These are phyloP conservation scores for Alectoris magna DNA, from an alignment of 2,797 vertebrate genomes.

Conservation along the genomic window DNA sequence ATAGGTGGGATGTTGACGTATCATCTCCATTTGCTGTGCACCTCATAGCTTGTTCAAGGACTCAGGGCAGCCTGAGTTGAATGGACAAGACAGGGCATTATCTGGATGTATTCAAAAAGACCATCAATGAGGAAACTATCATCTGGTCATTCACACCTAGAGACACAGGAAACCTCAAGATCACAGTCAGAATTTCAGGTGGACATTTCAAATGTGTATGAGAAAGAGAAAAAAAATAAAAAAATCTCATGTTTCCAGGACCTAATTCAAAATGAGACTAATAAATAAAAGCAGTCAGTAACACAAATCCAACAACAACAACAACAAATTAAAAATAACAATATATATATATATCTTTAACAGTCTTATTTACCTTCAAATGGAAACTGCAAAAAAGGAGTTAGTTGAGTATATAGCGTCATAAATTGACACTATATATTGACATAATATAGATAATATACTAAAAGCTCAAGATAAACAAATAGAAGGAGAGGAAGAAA, in stretches of 20 bases:
- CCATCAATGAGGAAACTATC: not conserved
- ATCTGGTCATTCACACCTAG: not conserved
- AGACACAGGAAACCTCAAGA: not conserved
- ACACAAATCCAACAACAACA: not conserved
- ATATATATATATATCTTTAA: not conserved
- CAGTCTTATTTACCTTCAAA: not conserved
- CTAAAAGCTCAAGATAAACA: not conserved
- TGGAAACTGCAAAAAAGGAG: not conserved
- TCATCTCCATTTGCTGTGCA: not conserved
- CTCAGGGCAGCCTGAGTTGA: not conserved
- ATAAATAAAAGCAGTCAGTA: not conserved
- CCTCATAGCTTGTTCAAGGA: not conserved
- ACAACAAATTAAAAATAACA: not conserved
- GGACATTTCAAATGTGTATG: not conserved
- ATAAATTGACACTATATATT: not conserved
- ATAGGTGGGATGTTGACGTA: not conserved
- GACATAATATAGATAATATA: not conserved
- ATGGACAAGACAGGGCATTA: not conserved
- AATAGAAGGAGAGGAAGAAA: not conserved
- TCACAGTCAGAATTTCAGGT: not conserved
- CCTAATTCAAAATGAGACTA: not conserved
- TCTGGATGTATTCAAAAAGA: not conserved
- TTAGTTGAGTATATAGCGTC: not conserved
- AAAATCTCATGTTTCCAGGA: not conserved
- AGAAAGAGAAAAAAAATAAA: not conserved